Conservation (phyloP, 2,113 vertebrate species). For the Aptenodytes forsteri region DNA sequence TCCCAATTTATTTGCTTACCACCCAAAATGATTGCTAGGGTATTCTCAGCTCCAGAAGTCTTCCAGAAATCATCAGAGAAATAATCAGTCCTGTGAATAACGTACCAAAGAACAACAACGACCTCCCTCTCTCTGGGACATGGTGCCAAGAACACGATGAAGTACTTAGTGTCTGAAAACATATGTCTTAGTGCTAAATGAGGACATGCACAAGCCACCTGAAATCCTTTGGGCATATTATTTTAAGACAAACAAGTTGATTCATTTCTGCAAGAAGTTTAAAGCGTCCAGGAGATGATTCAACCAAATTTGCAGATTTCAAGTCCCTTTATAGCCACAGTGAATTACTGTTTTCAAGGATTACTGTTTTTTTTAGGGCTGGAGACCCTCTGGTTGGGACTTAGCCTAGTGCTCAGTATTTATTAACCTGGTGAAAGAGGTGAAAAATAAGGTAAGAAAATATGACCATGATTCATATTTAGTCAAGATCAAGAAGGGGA, state of each 20-base stretch:
- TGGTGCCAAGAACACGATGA: not conserved
- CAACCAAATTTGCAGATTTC: not conserved
- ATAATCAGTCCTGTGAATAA: not conserved
- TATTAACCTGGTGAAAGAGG: not conserved
- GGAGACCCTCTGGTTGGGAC: not conserved
- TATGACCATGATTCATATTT: not conserved
- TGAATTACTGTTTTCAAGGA: not conserved
- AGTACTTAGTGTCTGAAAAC: slow-evolving; percentile 40
- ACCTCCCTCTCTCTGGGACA: not conserved
- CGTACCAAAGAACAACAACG: not conserved
- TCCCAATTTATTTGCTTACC: not conserved
- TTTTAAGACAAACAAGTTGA: slow-evolving; percentile 11
- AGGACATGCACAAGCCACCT: slow-evolving; percentile 28
- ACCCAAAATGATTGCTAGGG: slow-evolving; percentile 4
- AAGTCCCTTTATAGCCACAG: not conserved
- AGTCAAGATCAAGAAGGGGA: not conserved
- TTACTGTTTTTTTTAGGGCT: not conserved
- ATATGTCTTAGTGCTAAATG: slow-evolving; percentile 9
- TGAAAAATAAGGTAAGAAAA: not conserved
- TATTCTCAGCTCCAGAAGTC: slow-evolving; percentile 16
- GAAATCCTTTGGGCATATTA: slow-evolving; percentile 3
- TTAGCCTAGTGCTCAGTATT: not conserved
- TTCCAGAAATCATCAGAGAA: slow-evolving; percentile 32
- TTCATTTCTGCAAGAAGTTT: not conserved
- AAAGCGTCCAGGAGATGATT: not conserved